Evolutionary conservation across 2,113 vertebrate species (phyloP).

Genomic region (Platichthys stellatus): DNA sequence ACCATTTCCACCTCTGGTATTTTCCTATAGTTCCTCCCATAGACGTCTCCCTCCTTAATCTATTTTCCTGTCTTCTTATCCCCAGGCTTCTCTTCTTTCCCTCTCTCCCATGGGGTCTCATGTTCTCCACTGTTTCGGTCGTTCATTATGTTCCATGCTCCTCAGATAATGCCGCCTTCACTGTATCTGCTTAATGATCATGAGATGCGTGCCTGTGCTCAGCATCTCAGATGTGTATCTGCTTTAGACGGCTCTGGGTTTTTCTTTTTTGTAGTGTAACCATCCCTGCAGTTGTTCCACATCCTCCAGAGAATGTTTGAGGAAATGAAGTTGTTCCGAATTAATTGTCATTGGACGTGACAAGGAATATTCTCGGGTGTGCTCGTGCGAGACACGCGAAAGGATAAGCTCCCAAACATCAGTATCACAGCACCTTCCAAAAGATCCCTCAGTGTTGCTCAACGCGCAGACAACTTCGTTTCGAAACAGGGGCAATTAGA

Average conservation of each 20-base stretch:
- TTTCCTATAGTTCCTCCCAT: slow-evolving; percentile 50
- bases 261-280: not conserved
- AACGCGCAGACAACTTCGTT: slow-evolving; percentile 57
- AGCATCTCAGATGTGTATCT: slow-evolving; percentile 5
- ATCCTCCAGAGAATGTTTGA: not conserved
- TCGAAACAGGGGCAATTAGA: slow-evolving; percentile 71
- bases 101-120: slow-evolving; percentile 61
- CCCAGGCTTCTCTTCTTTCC: slow-evolving; percentile 26
- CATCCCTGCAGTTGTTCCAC: not conserved
- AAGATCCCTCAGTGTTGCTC: slow-evolving; percentile 46
- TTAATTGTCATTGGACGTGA: slow-evolving; percentile 33
- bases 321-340: not conserved
- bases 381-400: slow-evolving; percentile 23
- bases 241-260: not conserved
- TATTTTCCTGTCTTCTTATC: slow-evolving; percentile 69
- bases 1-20: slow-evolving; percentile 63
- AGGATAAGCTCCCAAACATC: slow-evolving; percentile 19
- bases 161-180: slow-evolving; percentile 43
- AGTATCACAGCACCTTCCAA: slow-evolving; percentile 46
- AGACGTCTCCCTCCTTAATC: slow-evolving; percentile 50
- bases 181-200: slow-evolving; percentile 48
- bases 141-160: slow-evolving; percentile 45
- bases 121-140: slow-evolving; percentile 57
- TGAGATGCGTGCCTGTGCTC: slow-evolving; percentile 16
- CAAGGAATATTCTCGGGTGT: not conserved